Evolutionary conservation across 35 echinoderm and acorn worm species (phyloP).

Genomic region (Apostichopus californicus): DNA sequence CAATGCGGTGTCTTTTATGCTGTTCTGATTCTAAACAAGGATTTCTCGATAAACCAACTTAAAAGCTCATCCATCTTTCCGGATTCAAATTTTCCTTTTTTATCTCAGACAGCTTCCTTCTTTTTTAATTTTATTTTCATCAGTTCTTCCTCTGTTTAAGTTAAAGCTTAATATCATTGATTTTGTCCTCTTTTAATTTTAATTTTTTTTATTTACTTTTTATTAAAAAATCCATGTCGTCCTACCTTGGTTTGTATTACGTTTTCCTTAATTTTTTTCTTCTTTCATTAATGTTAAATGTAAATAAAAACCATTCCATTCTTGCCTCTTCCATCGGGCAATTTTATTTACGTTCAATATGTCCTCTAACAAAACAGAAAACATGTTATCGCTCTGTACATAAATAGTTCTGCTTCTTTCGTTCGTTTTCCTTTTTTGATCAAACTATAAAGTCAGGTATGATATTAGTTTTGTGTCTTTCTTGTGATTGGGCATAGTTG

Average conservation of each 20-base stretch:
- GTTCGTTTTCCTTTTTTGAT: not conserved
- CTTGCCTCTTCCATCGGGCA: slow-evolving; percentile 1
- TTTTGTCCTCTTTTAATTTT: not conserved
- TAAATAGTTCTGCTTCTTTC: not conserved
- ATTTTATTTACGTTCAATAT: not conserved
- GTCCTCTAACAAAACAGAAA: not conserved
- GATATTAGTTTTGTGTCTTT: not conserved
- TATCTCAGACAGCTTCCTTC: not conserved
- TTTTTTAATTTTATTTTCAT: not conserved
- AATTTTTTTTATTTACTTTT: not conserved
- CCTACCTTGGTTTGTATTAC: slow-evolving; percentile 2
- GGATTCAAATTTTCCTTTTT: too few species aligned
- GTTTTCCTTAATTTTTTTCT: not conserved
- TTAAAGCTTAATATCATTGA: not conserved
- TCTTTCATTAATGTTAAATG: not conserved
- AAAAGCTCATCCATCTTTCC: too few species aligned
- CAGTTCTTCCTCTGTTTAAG: not conserved
- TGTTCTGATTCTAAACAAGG: too few species aligned
- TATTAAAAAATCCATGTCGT: not conserved
- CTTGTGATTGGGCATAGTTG: not conserved
- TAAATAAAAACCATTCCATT: not conserved
- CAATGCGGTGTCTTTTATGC: too few species aligned
- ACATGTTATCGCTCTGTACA: not conserved
- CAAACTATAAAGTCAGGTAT: not conserved
- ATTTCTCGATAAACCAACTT: too few species aligned